Percentiles rank a stretch among this genome's conserved stretches.
phyloP scores from a whole-genome alignment of 2,113 vertebrate genomes.

The Murina feae region DNA sequence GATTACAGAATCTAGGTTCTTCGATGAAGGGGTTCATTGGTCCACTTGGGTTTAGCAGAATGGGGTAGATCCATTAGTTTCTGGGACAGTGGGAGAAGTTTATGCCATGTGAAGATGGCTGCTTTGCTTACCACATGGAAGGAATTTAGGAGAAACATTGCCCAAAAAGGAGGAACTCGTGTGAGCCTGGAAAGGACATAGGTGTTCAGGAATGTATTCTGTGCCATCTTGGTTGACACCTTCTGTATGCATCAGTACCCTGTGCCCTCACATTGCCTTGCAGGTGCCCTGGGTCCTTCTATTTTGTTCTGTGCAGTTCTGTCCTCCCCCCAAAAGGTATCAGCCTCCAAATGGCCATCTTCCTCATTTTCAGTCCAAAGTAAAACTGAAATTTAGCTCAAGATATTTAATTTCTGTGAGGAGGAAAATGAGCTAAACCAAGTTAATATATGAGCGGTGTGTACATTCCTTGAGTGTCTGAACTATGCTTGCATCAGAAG shows the following conservation, averaged over 20 bases:
- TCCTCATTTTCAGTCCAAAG: not conserved
- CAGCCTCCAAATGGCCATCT: not conserved
- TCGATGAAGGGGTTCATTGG: not conserved
- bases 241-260: rapidly evolving
- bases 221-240: not conserved
- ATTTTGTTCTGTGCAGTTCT: not conserved
- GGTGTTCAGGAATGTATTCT: not conserved
- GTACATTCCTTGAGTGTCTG: not conserved
- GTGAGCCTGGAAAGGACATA: not conserved
- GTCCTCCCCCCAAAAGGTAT: not conserved
- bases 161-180: not conserved
- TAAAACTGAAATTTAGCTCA: not conserved
- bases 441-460: not conserved
- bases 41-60: not conserved
- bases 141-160: not conserved
- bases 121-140: not conserved
- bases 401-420: not conserved
- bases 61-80: not conserved
- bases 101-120: not conserved
- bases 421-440: not conserved
- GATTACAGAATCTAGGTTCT: not conserved
- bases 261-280: not conserved
- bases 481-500: not conserved
- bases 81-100: not conserved
- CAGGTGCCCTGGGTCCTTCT: not conserved